These are phyloP conservation scores for Crotophaga sulcirostris DNA, from an alignment of 2,113 vertebrate species.

Conservation along the genomic window DNA sequence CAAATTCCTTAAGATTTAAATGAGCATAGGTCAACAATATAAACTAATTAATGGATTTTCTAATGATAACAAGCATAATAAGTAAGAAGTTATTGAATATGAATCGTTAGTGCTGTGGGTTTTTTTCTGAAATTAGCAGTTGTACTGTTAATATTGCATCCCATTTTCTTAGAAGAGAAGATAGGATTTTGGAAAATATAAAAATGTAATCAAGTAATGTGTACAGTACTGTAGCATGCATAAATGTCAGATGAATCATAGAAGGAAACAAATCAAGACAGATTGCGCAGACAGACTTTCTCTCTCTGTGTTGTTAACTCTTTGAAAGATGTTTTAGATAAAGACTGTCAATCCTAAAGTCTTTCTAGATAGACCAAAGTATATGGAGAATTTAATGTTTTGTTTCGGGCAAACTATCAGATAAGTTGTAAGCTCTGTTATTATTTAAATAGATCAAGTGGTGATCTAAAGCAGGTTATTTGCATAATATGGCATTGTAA, in stretches of 20 bases:
- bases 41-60: neutral
- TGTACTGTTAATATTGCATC: neutral
- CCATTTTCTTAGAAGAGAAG: neutral
- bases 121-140: neutral
- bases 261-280: neutral
- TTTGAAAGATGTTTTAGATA: neutral
- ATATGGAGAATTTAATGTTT: neutral
- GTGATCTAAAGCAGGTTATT: neutral
- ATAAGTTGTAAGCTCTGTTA: neutral
- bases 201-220: neutral
- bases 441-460: neutral
- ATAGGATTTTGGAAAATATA: neutral
- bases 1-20: neutral
- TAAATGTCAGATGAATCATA: neutral
- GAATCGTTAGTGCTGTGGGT: neutral
- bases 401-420: neutral
- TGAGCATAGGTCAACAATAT: neutral
- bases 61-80: neutral
- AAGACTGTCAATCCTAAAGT: neutral
- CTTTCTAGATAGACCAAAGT: neutral
- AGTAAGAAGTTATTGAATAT: neutral
- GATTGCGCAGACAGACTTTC: neutral
- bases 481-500: neutral
- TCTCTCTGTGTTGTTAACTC: neutral
- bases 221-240: neutral